A percentile compares a stretch with the other conserved stretches of the same genome.
Conservation (phyloP, 2,797 vertebrate genomes). For the Vultur gryphus region DNA sequence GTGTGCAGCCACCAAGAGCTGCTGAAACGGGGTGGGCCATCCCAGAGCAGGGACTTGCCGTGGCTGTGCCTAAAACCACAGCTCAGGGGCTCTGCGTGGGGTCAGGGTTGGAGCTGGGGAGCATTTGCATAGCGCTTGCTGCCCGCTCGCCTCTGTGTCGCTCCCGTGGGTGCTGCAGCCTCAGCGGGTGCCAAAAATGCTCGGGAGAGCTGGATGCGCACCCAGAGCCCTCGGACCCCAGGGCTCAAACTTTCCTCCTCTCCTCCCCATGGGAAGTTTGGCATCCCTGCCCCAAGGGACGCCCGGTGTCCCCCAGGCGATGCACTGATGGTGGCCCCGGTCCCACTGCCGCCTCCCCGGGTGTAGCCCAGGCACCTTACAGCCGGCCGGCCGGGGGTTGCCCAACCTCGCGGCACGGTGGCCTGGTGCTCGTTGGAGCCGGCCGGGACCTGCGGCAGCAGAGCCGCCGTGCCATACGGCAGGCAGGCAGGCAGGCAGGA, state of each 20-base stretch:
- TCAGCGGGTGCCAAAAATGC: background rate
- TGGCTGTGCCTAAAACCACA: background rate
- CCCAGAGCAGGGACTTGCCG: background rate
- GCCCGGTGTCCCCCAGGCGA: accelerated
- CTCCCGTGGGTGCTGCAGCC: background rate
- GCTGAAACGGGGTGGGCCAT: background rate
- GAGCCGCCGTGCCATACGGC: background rate
- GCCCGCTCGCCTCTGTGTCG: accelerated
- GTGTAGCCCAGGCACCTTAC: accelerated
- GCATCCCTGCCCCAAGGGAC: background rate
- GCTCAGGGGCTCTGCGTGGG: background rate
- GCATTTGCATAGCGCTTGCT: background rate
- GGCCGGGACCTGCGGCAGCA: background rate
- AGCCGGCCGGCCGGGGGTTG: background rate
- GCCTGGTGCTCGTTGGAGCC: accelerated
- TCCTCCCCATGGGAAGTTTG: accelerated
- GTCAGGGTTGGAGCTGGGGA: no score
- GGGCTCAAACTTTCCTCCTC: background rate
- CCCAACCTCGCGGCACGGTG: background rate
- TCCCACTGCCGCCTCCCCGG: no score
- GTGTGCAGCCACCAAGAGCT: background rate
- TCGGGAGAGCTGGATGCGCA: accelerated
- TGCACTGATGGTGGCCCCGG: accelerated
- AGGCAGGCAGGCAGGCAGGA: background rate
- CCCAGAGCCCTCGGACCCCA: accelerated